Base-by-base conservation (phyloP, 1,140 invertebrate species). In the Drosophila repleta region DNA sequence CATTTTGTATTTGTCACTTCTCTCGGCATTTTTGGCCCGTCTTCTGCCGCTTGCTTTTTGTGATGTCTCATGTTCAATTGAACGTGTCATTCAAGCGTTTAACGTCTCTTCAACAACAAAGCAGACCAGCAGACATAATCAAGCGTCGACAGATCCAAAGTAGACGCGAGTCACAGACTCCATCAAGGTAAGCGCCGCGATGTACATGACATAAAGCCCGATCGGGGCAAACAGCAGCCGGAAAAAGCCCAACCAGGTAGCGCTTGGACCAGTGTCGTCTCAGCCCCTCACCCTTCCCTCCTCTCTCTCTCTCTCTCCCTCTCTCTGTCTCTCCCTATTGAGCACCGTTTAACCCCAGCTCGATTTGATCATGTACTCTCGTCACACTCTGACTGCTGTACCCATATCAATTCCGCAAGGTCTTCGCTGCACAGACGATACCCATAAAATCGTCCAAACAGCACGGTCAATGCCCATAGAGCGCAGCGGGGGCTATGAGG, bases 71-170 rank as follows among this genome's bases (percentile, higher is more conserved):
- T 76, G 64, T 81, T 76, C 82, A 85, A 85, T 85, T 88, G 82
- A 85, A 85, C 82, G 82, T 85, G 82, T 85, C 82, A 82, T 85
- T 85, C 82, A 82, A 61, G 82, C 82, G 74, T 75, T 88, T 78
- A 85, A 75, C 81, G 61, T 71, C 6, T 46, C 45, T 46, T 46
- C 45, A 20, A 46, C 55, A 17, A 46, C 32, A 35, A 48, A 24
- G 26, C 26, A 35, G 51, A 20, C 41, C 26, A 45, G 49, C 20
- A 72, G 58, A 78, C 68, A 78, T 78, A 69, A 62, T 48, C 20
- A 26, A 51, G 17, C 10, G 43, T 11, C 43, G 43, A 26, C 21
- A 29, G 37, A 29, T 57, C 53, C 18, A 41, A 55, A 24, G 32
- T 35, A 21, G 52, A 55, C 52, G 17, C 39, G 32, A 55, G 52